These are phyloP conservation scores for Mesochorus sp. DNA, from an alignment of 2,888 invertebrate species.

Conservation along the genomic window DNA sequence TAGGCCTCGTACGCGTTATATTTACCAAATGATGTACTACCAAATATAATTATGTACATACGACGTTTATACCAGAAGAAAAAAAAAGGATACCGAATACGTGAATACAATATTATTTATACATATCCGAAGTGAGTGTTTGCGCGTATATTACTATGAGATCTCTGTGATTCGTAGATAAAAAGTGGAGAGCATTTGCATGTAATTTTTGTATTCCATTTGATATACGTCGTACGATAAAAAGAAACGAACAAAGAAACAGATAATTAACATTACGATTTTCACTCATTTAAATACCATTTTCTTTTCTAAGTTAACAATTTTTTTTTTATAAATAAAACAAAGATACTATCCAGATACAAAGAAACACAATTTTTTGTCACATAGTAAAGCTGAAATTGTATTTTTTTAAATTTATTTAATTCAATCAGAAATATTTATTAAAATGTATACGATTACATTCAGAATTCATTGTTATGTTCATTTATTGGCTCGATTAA, in stretches of 20 bases:
- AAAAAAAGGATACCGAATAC: conserved; percentile 28
- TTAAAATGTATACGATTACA: too few species aligned
- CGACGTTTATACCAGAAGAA: conserved; percentile 69
- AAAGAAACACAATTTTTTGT: too few species aligned
- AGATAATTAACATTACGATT: conserved; percentile 4
- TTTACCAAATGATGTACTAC: conserved; percentile 73
- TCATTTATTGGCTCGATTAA: too few species aligned
- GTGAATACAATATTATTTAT: conserved; percentile 73
- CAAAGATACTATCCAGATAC: too few species aligned
- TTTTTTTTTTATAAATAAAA: not conserved
- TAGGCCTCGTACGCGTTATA: conserved; percentile 58
- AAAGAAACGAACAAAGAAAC: conserved; percentile 20
- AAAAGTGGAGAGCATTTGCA: conserved; percentile 52
- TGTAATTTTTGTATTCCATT: conserved; percentile 61
- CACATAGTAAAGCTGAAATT: too few species aligned
- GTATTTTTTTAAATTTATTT: too few species aligned
- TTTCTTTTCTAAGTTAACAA: not conserved
- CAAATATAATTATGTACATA: conserved; percentile 75
- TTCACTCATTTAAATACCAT: conserved; percentile 3
- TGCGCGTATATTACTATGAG: conserved; percentile 45
- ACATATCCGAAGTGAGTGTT: conserved; percentile 59
- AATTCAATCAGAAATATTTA: too few species aligned
- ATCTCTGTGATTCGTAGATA: conserved; percentile 56
- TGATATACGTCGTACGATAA: conserved; percentile 55
- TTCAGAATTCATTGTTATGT: too few species aligned